A percentile compares a stretch with the other conserved stretches of the same genome.
phyloP scores from a whole-genome alignment of 2,113 vertebrate genomes.

The Talpa occidentalis region DNA sequence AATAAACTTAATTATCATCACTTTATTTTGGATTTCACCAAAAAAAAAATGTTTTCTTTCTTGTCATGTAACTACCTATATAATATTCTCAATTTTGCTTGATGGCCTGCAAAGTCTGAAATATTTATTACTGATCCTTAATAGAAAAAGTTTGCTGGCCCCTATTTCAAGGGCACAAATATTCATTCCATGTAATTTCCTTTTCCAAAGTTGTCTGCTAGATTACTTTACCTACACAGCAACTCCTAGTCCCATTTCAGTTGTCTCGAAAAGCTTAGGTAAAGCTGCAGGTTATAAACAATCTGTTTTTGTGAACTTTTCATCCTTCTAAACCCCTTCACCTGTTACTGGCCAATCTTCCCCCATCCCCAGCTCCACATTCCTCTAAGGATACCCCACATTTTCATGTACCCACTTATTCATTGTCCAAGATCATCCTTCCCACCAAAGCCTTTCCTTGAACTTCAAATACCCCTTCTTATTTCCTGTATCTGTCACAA shows the following conservation, averaged over 20 bases:
- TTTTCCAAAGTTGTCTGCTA: background rate
- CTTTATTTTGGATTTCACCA: background rate
- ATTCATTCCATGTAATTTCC: background rate
- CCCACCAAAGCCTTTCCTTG: background rate
- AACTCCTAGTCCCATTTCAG: background rate
- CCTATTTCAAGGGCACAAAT: background rate
- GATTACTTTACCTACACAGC: no score
- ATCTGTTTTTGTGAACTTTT: background rate
- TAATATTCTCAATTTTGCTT: background rate
- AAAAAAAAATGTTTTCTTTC: background rate
- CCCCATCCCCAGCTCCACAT: rapidly evolving
- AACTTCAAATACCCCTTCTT: background rate
- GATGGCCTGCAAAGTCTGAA: background rate
- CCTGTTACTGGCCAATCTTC: background rate
- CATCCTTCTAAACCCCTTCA: background rate
- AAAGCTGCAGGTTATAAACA: background rate
- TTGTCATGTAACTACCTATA: background rate
- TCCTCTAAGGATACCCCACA: no score
- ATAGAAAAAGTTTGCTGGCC: background rate
- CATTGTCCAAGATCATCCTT: background rate
- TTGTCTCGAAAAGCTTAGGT: background rate
- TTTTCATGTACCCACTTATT: background rate
- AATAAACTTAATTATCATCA: background rate
- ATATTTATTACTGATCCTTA: background rate
- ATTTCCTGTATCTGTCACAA: background rate